These are phyloP conservation scores for Esperia sulphurella DNA, from an alignment of 2,888 invertebrate genomes.

Conservation along the genomic window DNA sequence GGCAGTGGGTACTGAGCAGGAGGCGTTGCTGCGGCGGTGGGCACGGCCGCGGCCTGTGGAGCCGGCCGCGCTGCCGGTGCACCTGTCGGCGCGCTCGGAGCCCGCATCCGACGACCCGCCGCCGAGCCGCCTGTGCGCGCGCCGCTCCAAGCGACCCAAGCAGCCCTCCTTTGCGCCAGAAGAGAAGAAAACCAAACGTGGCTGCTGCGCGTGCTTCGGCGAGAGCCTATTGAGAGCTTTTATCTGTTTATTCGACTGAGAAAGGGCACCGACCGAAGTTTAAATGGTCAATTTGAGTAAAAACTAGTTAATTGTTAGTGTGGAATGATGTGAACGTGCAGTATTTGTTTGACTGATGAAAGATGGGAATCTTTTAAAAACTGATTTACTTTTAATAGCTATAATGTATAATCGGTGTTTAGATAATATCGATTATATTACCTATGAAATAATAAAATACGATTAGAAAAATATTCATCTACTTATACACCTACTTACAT, in stretches of 20 bases:
- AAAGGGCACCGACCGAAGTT: slow-evolving; percentile 16
- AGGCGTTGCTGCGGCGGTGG: slow-evolving; percentile 63
- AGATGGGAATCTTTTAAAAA: no score
- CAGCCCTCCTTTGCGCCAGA: slow-evolving; percentile 64
- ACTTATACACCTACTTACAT: neutral
- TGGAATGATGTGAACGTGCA: neutral
- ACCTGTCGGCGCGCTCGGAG: slow-evolving; percentile 63
- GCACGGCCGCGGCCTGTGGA: slow-evolving; percentile 59
- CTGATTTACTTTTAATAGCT: no score
- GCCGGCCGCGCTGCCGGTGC: slow-evolving; percentile 65
- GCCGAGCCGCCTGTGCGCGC: slow-evolving; percentile 54
- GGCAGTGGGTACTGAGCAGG: slow-evolving; percentile 68
- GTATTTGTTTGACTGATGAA: neutral
- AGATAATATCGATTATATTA: no score
- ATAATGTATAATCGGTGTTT: no score
- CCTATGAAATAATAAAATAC: no score
- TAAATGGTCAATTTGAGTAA: slow-evolving; percentile 9
- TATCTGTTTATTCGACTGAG: slow-evolving; percentile 77
- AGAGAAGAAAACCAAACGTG: slow-evolving; percentile 51
- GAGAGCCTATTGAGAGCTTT: slow-evolving; percentile 72
- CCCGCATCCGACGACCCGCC: slow-evolving; percentile 48
- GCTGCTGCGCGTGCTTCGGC: slow-evolving; percentile 72
- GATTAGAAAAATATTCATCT: slow-evolving; percentile 4
- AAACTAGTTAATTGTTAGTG: neutral
- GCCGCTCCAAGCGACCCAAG: slow-evolving; percentile 57